Evolutionary conservation across 2,888 invertebrate species (phyloP).

Genomic region (Drosophila anomelani): DNA sequence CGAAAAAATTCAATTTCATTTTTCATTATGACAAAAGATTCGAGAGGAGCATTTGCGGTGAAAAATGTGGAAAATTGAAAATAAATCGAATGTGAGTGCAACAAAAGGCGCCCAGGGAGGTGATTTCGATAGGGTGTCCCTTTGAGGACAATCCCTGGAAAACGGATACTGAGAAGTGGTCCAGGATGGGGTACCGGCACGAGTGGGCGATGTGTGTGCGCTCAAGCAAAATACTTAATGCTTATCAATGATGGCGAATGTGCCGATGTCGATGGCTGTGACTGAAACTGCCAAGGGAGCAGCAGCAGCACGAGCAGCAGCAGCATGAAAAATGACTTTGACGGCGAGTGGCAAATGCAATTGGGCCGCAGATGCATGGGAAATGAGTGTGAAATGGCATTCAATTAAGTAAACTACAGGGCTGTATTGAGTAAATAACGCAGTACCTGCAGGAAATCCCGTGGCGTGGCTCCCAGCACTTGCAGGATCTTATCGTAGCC

Average conservation of each 20-base stretch:
- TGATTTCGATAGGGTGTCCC: conserved; percentile 9
- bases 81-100: conserved; percentile 80
- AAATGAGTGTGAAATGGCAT: conserved; percentile 64
- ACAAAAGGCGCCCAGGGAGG: conserved; percentile 60
- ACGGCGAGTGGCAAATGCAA: conserved; percentile 43
- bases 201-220: conserved; percentile 51
- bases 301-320: conserved; percentile 36
- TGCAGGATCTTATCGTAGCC: conserved; percentile 98
- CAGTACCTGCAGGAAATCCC: conserved; percentile 95
- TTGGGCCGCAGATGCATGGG: conserved; percentile 55
- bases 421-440: conserved; percentile 8
- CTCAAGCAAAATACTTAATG: conserved; percentile 72
- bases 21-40: conserved; percentile 75
- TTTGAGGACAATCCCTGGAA: conserved; percentile 10
- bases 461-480: conserved; percentile 96
- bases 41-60: conserved; percentile 54
- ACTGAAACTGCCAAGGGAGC: conserved; percentile 43
- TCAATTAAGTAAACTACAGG: conserved; percentile 60
- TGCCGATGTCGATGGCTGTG: conserved; percentile 30
- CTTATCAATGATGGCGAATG: conserved; percentile 63
- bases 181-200: conserved; percentile 2
- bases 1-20: conserved; percentile 80
- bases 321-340: conserved; percentile 69
- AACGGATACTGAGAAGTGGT: background rate
- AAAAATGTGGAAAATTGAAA: conserved; percentile 80